Evolutionary conservation across 2,888 invertebrate species (phyloP), one percentile per base, ranked within the genome.

Genomic region (Scelioninae gen. 2): DNA sequence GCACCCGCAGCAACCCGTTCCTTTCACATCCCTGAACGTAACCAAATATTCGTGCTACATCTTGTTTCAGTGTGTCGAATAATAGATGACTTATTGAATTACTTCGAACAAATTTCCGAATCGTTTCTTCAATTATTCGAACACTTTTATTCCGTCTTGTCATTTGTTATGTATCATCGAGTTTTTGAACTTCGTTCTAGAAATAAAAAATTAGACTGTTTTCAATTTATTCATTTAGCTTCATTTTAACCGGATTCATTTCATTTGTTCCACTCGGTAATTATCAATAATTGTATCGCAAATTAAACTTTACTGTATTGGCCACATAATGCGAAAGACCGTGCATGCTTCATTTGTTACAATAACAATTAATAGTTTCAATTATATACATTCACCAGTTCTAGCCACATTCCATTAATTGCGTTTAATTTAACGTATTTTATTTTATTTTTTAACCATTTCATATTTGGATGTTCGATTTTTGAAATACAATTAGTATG

Each of bases 31-130:
- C 74, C 67, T 48, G 39, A 46, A 58, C 41, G 33, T 64, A 61
- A 65, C 64, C 65, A 58, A 78, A 82, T 81, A 79, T 81, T 79
- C 78, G 81, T 82, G 82, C 80, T 82, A 81, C 79, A 80, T 80
- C 78, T 82, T 81, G 73, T 71, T 48, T 57, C 35, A 74, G 37
- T 46, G 31, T 63, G 55, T 53, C 61, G 50, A 46, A 25, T 39
- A 31, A 55, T 70, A 60, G 35, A 50, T 58, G 22, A 60, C 31
- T 11, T 39, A 31, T 50, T 70, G 52, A 28, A 50, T 58, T 35
- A 60, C 31, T 11, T 43, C 22, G 64, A 41, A 46, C 53, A 31
- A 55, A 6, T 37, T 22, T 48, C 39, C 16, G 25, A 19, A 46
- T 43, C 18, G 57, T 50, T 70, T 70, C 63, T 57, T 57, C 70